A percentile compares a stretch with the other conserved stretches of the same genome.
These are phyloP conservation scores for Isoperla grammatica DNA, from an alignment of 2,888 invertebrate genomes.

Conservation along the genomic window DNA sequence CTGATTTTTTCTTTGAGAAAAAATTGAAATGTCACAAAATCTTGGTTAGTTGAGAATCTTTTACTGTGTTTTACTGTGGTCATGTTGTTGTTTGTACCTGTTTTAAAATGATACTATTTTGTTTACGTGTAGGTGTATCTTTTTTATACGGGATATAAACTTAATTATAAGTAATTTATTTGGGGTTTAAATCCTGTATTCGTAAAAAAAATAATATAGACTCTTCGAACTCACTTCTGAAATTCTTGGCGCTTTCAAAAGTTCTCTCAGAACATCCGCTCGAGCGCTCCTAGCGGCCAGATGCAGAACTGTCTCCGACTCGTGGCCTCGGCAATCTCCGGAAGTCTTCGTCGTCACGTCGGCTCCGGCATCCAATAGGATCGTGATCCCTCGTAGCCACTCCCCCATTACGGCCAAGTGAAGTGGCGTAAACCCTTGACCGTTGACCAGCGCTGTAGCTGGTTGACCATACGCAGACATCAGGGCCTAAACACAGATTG, in stretches of 20 bases:
- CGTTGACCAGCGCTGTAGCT: constrained; percentile 39
- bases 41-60: no score
- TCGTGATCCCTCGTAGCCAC: constrained; percentile 50
- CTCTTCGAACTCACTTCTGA: no score
- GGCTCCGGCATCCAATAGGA: constrained; percentile 50
- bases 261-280: neutral
- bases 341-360: constrained; percentile 40
- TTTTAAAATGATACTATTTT: no score
- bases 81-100: no score
- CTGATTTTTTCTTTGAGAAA: no score
- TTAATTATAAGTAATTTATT: no score
- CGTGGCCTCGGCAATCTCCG: neutral
- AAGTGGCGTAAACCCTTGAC: constrained; percentile 48
- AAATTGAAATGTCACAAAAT: no score
- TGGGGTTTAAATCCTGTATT: no score
- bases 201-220: no score
- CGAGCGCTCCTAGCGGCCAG: neutral
- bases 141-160: no score
- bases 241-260: neutral
- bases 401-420: constrained; percentile 49
- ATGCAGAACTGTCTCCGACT: neutral
- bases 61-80: no score
- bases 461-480: constrained; percentile 16
- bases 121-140: no score
- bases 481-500: neutral